These are phyloP conservation scores for Dipodomys ordii DNA, from an alignment of 2,113 vertebrate species.

Conservation along the genomic window DNA sequence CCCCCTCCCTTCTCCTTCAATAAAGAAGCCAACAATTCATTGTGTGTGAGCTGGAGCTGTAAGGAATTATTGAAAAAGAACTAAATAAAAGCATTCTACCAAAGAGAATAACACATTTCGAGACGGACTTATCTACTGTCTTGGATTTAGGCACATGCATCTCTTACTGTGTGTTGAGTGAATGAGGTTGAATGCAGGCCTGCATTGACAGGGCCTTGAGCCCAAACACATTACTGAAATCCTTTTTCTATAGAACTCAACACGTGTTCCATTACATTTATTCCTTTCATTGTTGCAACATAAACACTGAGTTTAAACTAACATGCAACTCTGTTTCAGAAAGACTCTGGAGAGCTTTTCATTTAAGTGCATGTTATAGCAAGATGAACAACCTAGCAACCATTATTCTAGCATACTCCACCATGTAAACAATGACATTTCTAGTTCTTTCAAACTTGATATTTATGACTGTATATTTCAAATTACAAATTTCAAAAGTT, in stretches of 20 bases:
- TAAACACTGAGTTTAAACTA: constrained; percentile 50
- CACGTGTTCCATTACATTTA: constrained; percentile 8
- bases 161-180: constrained; percentile 13
- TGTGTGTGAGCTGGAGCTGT: constrained; percentile 53
- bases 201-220: not conserved
- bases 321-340: constrained; percentile 39
- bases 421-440: not conserved
- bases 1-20: not conserved
- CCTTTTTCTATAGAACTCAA: constrained; percentile 14
- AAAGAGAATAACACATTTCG: constrained; percentile 62
- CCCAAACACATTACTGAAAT: not conserved
- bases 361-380: constrained; percentile 32
- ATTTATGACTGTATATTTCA: constrained; percentile 28
- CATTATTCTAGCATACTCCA: not conserved
- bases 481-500: not conserved
- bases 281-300: not conserved
- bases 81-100: constrained; percentile 20
- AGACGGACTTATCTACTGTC: constrained; percentile 50
- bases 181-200: not conserved
- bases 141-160: constrained; percentile 39
- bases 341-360: constrained; percentile 60
- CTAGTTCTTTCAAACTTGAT: constrained; percentile 22
- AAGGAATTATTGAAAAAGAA: constrained; percentile 75
- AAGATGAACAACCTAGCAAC: not conserved
- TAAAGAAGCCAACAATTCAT: constrained; percentile 71